Evolutionary conservation across 1,140 invertebrate species (phyloP).

Genomic region (Temnothorax curvispinosus): DNA sequence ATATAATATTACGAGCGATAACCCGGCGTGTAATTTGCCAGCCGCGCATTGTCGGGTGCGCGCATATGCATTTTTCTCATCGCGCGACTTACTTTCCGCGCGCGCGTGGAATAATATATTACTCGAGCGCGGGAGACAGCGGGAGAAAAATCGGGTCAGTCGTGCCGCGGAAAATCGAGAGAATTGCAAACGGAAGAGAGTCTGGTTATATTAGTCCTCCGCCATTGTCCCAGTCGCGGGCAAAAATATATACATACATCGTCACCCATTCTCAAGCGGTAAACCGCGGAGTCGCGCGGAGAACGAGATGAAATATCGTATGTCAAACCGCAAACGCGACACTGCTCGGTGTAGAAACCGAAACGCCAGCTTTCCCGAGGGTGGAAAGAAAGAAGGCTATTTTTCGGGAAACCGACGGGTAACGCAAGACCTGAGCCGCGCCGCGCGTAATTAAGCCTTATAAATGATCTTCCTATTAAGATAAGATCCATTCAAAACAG

Average conservation of each 20-base stretch:
- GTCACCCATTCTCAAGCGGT: slow-evolving; percentile 55
- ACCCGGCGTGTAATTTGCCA: slow-evolving; percentile 14
- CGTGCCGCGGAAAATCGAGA: slow-evolving; percentile 47
- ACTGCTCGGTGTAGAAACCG: not conserved
- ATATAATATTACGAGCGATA: not conserved
- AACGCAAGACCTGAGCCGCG: not conserved
- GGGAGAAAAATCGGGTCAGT: slow-evolving; percentile 10
- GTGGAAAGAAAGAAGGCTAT: not conserved
- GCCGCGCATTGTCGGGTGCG: slow-evolving; percentile 3
- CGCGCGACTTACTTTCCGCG: slow-evolving; percentile 48
- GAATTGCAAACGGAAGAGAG: not conserved
- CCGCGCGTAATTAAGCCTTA: not conserved
- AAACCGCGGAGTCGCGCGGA: slow-evolving; percentile 51
- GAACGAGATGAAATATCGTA: slow-evolving; percentile 19
- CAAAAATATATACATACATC: slow-evolving; percentile 9
- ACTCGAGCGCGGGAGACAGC: not conserved
- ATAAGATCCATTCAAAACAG: not conserved
- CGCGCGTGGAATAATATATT: slow-evolving; percentile 13
- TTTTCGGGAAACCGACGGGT: not conserved
- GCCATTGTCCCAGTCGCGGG: not conserved
- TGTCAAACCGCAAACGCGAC: slow-evolving; percentile 56
- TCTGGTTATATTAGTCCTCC: not conserved
- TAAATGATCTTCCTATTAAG: slow-evolving; percentile 13
- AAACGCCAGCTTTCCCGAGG: not conserved
- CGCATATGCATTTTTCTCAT: slow-evolving; percentile 36